A percentile compares a stretch with the other conserved stretches of the same genome.
These are phyloP conservation scores for Neodiprion virginianus DNA, from an alignment of 1,140 invertebrate genomes.

Conservation along the genomic window DNA sequence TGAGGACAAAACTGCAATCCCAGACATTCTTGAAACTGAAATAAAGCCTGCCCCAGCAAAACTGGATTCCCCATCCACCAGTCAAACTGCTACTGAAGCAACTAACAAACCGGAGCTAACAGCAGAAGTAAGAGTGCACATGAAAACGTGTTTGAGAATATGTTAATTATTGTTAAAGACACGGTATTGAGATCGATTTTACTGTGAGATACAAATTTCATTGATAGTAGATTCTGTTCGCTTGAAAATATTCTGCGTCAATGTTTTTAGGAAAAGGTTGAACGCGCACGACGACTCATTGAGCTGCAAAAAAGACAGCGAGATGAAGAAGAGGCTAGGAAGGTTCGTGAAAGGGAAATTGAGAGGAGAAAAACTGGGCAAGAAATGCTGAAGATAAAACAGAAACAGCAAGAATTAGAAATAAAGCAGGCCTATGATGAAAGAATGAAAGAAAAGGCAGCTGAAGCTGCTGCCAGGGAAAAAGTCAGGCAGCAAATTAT, in stretches of 20 bases:
- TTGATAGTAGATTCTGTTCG: too few species aligned
- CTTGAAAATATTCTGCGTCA: not conserved
- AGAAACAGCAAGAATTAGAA: conserved; percentile 77
- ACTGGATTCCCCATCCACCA: conserved; percentile 34
- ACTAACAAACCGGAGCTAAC: conserved; percentile 7
- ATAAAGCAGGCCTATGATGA: conserved; percentile 73
- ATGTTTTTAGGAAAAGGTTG: conserved; percentile 50
- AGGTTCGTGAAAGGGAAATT: conserved; percentile 71
- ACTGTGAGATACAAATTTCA: too few species aligned
- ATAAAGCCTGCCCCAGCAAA: conserved; percentile 45
- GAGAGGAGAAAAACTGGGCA: conserved; percentile 75
- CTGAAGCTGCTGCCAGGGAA: conserved; percentile 71
- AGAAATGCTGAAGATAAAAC: conserved; percentile 73
- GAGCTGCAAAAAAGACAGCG: conserved; percentile 66
- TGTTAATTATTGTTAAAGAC: too few species aligned
- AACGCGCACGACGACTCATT: conserved; percentile 63
- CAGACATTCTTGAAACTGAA: conserved; percentile 16
- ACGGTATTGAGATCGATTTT: too few species aligned
- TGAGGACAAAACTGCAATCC: not conserved
- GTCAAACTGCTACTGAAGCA: conserved; percentile 17
- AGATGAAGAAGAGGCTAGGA: conserved; percentile 70
- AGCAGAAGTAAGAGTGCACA: conserved; percentile 44
- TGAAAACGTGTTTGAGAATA: conserved; percentile 41
- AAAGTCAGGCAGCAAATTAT: conserved; percentile 77
- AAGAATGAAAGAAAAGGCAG: conserved; percentile 74